Percentiles rank a stretch among this genome's conserved stretches.
Conservation (phyloP, 2,888 invertebrate genomes). For the Ornithoptera alexandrae region DNA sequence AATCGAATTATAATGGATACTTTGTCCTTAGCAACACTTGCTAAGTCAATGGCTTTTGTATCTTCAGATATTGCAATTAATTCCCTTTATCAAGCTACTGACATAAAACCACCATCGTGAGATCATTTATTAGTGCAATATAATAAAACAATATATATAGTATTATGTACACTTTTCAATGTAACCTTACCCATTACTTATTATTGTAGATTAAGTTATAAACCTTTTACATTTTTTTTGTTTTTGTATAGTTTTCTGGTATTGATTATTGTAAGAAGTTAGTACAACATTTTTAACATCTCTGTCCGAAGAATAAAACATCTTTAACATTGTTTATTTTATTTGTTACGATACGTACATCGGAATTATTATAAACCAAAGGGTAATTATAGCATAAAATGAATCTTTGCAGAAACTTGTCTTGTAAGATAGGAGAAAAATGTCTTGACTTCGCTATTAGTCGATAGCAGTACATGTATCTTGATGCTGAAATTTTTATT, state of each 20-base stretch:
- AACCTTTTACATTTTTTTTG: too few relatives aligned
- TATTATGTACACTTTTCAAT: background rate
- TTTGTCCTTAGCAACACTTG: slow-evolving; percentile 64
- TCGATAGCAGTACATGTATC: too few relatives aligned
- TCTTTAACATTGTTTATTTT: background rate
- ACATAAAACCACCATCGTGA: slow-evolving; percentile 66
- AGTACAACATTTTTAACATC: background rate
- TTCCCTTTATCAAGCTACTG: slow-evolving; percentile 71
- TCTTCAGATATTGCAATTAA: slow-evolving; percentile 74
- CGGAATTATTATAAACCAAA: background rate
- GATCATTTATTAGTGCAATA: background rate
- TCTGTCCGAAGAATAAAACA: background rate
- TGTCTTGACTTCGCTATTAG: too few relatives aligned
- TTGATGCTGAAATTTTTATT: too few relatives aligned
- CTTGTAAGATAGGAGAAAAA: background rate
- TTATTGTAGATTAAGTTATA: background rate
- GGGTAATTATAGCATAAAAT: background rate
- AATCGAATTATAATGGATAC: slow-evolving; percentile 74
- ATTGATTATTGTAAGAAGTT: too few relatives aligned
- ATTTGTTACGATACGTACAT: background rate
- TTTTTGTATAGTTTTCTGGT: too few relatives aligned
- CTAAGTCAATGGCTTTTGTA: slow-evolving; percentile 75
- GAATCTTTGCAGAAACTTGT: background rate
- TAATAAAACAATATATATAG: slow-evolving; percentile 6
- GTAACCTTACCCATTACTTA: background rate